Evolutionary conservation across 2,113 vertebrate genomes (phyloP), one percentile per base, ranked within the genome.

Genomic region (Rutilus rutilus): DNA sequence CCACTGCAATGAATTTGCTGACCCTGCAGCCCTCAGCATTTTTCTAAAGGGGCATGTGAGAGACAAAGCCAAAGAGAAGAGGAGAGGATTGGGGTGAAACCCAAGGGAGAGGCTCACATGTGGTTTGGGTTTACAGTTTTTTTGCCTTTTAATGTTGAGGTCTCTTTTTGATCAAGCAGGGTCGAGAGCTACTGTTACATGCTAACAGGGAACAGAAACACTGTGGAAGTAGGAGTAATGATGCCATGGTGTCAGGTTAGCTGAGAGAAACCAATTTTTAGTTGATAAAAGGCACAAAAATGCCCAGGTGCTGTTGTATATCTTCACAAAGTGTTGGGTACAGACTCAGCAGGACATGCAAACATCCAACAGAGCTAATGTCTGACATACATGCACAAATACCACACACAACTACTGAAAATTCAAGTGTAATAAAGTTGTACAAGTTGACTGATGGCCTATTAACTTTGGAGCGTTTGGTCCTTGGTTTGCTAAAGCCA

Each of bases 1-100:
- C 91, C 84, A 78, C 84, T 84, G 92, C 92, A 89, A 88, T 94
- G 93, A 95, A 91, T 93, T 91, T 89, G 88, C 89, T 92, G 93
- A 94, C 93, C 93, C 85, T 85, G 69, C 80, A 91, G 87, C 93
- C 92, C 88, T 62, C 27, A 84, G 88, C 90, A 90, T 92, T 90
- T 91, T 94, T 93, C 88, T 85, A 87, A 89, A 89, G 88, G 90
- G 90, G 87, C 86, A 92, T 42, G 21, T 86, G 89, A 87, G 67
- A 81, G 64, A 57, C 57, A 85, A 62, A 85, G 83, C 45, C 82
- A 80, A 21, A 69, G 69, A 75, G 47, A 71, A 86, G 79, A 33
- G 54, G 76, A 36, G 83, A 73, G 30, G 42, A 57, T 42, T 81
- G 39, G 65, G 64, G 47, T 36, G 83, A 60, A 71, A 25, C 57